Evolutionary conservation across 2,797 vertebrate species (phyloP), one percentile per base, ranked within the genome.

Genomic region (Lepidocolaptes lacrymiger): DNA sequence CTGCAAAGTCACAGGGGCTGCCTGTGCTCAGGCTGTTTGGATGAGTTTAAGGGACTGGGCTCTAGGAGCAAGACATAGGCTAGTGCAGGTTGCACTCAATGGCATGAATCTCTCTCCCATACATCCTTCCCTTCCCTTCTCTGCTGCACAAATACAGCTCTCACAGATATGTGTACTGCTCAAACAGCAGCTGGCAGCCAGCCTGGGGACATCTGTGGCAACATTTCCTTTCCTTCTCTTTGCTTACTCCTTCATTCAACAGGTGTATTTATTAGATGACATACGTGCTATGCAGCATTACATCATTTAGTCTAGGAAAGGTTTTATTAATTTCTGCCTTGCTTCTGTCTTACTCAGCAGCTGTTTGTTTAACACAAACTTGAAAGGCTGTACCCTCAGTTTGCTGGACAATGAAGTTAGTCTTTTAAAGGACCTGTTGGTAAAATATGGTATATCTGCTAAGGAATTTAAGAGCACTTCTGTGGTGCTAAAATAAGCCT

Each of bases 21-120:
- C 30, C 28, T 79, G n/a, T 62, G 59, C 48, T 92, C 21, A 28
- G 27, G 9, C 14, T 54, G 23, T 64, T 64, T 44, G 85, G n/a
- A 4, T 55, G 36, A 68, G 16, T 66, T 85, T 63, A 66, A 89
- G 48, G 24, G 26, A 37, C 18, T 72, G 39, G 10, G 17, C 0
- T 68, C 14, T 67, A 0, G 0, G 39, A 68, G 26, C 2, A 2
- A 85, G 55, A 66, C 19, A 36, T 26, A 18, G 34, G 15, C 30
- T 75, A 41, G 15, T 10, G 8, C 48, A 46, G 19, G 34, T 48
- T 6, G 1, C 0, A 0, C 14, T 72, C 0, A 0, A 78, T 58
- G 66, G 6, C 11, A 30, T 1, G 1, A 77, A 18, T 46, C 39
- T 68, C 37, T 64, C 51, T 81, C 18, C 7, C 36, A 46, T 1